Percentiles rank a stretch among this genome's conserved stretches.
phyloP scores from a whole-genome alignment of 2,113 vertebrate genomes.

The Penelope pileata region DNA sequence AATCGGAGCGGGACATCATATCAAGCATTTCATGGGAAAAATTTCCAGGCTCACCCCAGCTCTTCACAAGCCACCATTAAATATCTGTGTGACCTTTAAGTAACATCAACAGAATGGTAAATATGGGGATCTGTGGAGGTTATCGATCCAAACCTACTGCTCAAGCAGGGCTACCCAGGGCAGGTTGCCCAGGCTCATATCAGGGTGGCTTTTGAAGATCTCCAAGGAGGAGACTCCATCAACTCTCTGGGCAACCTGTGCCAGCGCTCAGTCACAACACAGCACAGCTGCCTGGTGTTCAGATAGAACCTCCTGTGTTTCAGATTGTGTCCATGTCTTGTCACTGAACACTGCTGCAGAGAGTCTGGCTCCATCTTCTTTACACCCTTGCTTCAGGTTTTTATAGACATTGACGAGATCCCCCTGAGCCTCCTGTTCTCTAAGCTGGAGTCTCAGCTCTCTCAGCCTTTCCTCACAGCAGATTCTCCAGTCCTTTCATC shows the following conservation, averaged over 20 bases:
- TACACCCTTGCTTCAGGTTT: background rate
- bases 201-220: background rate
- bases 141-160: background rate
- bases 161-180: background rate
- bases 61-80: background rate
- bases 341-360: background rate
- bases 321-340: fast-evolving
- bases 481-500: background rate
- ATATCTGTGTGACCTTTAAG: background rate
- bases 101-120: background rate
- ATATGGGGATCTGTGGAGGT: background rate
- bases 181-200: fast-evolving
- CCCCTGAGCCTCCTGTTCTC: background rate
- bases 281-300: background rate
- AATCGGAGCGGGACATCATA: too few species aligned
- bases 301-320: background rate
- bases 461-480: background rate
- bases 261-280: background rate
- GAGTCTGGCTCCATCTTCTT: background rate
- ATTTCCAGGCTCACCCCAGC: background rate
- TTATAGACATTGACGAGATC: background rate
- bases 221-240: background rate
- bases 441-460: background rate
- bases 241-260: background rate
- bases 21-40: background rate